phyloP scores from a whole-genome alignment of 2,888 invertebrate species.

The Callimorpha dominula region DNA sequence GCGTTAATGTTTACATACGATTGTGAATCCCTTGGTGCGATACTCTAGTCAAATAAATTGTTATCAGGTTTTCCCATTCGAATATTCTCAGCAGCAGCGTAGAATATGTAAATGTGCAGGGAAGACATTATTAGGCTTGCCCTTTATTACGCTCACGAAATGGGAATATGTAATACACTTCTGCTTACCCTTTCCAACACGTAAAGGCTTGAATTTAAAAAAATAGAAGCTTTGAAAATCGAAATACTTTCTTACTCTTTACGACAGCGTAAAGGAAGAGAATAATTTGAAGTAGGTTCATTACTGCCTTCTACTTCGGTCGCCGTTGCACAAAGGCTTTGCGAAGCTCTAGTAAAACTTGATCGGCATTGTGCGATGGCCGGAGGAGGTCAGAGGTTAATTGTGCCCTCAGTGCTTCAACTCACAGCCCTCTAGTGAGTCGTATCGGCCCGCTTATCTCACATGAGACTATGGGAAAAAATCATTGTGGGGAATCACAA shows the following conservation, averaged over 20 bases:
- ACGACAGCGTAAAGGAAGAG: neutral
- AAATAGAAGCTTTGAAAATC: neutral
- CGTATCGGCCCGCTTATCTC: slow-evolving; percentile 22
- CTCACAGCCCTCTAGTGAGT: slow-evolving; percentile 9
- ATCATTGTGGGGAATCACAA: slow-evolving; percentile 4
- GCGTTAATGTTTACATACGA: no score
- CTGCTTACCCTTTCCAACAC: no score
- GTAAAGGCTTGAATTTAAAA: neutral
- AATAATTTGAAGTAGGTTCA: neutral
- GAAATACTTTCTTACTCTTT: neutral
- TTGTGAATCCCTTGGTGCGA: no score
- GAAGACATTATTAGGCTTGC: no score
- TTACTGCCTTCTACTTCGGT: neutral
- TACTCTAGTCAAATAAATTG: no score
- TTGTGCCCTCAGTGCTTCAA: slow-evolving; percentile 30
- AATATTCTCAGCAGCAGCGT: no score
- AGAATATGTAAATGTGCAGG: no score
- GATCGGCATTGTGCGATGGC: slow-evolving; percentile 43
- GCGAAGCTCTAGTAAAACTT: slow-evolving; percentile 16
- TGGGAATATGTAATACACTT: no score
- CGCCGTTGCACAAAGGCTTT: slow-evolving; percentile 7
- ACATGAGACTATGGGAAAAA: slow-evolving; percentile 21
- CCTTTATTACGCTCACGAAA: no score
- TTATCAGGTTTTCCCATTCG: no score
- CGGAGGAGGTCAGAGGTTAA: slow-evolving; percentile 49